These are phyloP conservation scores for Loris lydekkerianus DNA, from an alignment of 2,797 vertebrate genomes.

Conservation along the genomic window DNA sequence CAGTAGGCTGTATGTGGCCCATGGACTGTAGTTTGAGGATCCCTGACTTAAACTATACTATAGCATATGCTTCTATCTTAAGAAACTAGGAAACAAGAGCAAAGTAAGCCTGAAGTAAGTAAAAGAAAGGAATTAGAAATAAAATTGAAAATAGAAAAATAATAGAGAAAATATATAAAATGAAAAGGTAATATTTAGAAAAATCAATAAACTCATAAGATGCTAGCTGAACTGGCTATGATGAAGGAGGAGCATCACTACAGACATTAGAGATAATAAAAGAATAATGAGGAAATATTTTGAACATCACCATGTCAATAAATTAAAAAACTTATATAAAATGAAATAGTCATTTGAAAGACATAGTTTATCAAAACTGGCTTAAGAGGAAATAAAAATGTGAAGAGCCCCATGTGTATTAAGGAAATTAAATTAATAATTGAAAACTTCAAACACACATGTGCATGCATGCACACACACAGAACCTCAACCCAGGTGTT, in stretches of 20 bases:
- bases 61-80: neutral
- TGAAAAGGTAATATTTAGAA: slow-evolving; percentile 11
- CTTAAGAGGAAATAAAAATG: neutral
- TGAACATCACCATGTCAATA: neutral
- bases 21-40: too few relatives aligned
- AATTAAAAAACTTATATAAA: neutral
- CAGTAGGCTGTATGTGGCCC: too few relatives aligned
- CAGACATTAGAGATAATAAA: neutral
- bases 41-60: neutral
- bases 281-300: slow-evolving; percentile 7
- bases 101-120: slow-evolving; percentile 23
- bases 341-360: neutral
- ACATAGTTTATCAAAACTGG: slow-evolving; percentile 6
- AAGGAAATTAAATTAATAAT: slow-evolving; percentile 11
- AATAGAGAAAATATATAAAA: slow-evolving; percentile 29
- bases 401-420: neutral
- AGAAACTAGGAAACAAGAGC: neutral
- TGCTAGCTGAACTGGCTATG: neutral
- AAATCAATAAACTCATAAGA: neutral
- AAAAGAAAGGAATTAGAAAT: slow-evolving; percentile 9
- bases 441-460: neutral
- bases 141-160: slow-evolving; percentile 16
- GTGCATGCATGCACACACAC: neutral
- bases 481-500: neutral
- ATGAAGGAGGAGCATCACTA: neutral